These are phyloP conservation scores for Neomonachus schauinslandi DNA, from an alignment of 2,113 vertebrate species.

Conservation along the genomic window DNA sequence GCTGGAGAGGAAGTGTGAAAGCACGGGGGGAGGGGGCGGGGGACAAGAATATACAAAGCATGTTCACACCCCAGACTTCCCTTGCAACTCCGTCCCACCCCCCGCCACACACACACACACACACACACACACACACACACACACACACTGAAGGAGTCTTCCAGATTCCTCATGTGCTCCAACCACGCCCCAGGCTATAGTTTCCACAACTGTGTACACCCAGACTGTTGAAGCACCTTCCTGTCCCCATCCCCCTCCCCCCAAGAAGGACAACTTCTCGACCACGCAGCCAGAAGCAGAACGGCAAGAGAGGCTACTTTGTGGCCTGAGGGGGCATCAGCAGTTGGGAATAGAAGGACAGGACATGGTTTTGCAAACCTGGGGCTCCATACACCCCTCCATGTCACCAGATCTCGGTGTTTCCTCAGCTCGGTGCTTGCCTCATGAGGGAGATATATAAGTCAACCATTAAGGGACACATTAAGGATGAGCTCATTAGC, in stretches of 20 bases:
- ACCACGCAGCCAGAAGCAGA: neutral
- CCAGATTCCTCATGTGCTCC: neutral
- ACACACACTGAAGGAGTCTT: neutral
- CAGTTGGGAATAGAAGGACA: neutral
- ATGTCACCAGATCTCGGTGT: accelerated
- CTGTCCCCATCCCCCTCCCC: accelerated
- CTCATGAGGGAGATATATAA: neutral
- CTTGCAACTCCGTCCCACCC: too few relatives aligned
- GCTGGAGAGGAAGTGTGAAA: neutral
- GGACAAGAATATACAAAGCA: neutral
- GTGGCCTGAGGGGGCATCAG: accelerated
- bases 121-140: too few relatives aligned
- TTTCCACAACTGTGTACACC: neutral
- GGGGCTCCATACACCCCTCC: accelerated
- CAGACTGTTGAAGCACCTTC: neutral
- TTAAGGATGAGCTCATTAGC: neutral
- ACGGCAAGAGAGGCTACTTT: neutral
- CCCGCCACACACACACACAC: too few relatives aligned
- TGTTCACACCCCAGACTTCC: accelerated
- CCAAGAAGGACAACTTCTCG: accelerated
- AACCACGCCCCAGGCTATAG: accelerated
- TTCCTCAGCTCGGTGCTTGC: neutral
- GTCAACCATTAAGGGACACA: neutral
- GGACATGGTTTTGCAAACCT: neutral
- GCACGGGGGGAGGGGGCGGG: too few relatives aligned